Conservation (phyloP, 2,888 invertebrate species). For the Entomobrya multifasciata region DNA sequence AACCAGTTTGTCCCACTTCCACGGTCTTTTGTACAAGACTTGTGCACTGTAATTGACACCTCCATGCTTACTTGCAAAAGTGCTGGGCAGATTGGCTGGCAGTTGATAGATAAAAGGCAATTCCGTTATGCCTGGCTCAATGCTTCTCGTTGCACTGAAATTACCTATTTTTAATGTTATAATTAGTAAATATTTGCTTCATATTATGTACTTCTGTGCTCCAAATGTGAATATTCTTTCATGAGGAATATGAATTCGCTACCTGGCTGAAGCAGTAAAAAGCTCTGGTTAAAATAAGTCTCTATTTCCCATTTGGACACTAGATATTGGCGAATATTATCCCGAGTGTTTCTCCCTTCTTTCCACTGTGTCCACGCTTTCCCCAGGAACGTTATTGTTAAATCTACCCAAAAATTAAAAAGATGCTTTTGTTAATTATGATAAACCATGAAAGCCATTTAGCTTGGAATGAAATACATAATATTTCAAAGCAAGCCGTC, state of each 20-base stretch:
- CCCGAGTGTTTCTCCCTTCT: conserved; percentile 57
- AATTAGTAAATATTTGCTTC: no score
- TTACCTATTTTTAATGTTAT: no score
- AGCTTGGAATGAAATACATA: no score
- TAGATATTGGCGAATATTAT: conserved; percentile 65
- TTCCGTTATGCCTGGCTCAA: conserved; percentile 68
- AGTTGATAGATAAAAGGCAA: conserved; percentile 70
- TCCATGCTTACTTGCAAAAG: conserved; percentile 68
- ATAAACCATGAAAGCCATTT: no score
- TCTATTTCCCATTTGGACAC: conserved; percentile 70
- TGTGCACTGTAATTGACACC: conserved; percentile 61
- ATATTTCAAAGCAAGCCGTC: no score
- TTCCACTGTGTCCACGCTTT: conserved; percentile 73
- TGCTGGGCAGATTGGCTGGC: conserved; percentile 60
- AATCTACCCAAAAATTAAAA: no score
- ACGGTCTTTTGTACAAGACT: conserved; percentile 67
- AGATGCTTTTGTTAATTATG: no score
- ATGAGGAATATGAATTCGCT: no score
- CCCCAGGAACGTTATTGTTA: conserved; percentile 70
- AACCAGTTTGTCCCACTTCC: conserved; percentile 64
- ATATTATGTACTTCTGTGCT: no score
- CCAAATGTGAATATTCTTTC: no score
- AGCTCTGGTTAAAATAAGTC: conserved; percentile 66
- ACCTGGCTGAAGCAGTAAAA: conserved; percentile 61
- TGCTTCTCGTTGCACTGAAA: conserved; percentile 47